Evolutionary conservation across 2,888 invertebrate genomes (phyloP).

Genomic region (Nomada goodeniana): DNA sequence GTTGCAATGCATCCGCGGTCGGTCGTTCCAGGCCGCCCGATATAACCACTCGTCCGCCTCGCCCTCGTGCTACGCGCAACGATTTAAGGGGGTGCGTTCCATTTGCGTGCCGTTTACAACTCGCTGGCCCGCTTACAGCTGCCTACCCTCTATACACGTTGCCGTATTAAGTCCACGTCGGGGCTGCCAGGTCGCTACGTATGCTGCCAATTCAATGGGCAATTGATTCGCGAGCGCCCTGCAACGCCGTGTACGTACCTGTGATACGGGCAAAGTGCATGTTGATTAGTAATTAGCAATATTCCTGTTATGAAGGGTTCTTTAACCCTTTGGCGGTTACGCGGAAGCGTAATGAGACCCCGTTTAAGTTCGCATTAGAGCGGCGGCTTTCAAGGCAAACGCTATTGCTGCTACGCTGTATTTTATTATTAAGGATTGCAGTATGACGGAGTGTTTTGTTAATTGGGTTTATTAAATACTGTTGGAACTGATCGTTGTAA

Average conservation of each 20-base stretch:
- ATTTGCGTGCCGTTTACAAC: constrained; percentile 72
- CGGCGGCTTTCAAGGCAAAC: no score
- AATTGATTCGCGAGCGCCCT: constrained; percentile 29
- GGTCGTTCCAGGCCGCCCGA: constrained; percentile 67
- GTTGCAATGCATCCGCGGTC: constrained; percentile 72
- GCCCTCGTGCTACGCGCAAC: constrained; percentile 30
- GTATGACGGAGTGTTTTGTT: no score
- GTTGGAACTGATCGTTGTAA: background rate
- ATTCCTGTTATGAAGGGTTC: no score
- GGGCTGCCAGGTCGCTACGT: background rate
- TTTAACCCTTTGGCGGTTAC: no score
- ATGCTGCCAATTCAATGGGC: constrained; percentile 25
- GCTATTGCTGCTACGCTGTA: no score
- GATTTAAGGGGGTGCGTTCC: constrained; percentile 71
- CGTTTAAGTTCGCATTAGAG: no score
- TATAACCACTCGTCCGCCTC: constrained; percentile 52
- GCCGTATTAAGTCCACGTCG: constrained; percentile 40
- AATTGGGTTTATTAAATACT: background rate
- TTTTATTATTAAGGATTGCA: no score
- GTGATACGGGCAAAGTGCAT: background rate
- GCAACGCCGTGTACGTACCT: background rate
- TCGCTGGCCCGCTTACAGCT: constrained; percentile 59
- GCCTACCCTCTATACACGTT: constrained; percentile 32
- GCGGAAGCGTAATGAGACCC: no score
- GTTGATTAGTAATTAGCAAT: background rate